Conservation (phyloP, 2,113 vertebrate genomes). For the Barbus barbus region DNA sequence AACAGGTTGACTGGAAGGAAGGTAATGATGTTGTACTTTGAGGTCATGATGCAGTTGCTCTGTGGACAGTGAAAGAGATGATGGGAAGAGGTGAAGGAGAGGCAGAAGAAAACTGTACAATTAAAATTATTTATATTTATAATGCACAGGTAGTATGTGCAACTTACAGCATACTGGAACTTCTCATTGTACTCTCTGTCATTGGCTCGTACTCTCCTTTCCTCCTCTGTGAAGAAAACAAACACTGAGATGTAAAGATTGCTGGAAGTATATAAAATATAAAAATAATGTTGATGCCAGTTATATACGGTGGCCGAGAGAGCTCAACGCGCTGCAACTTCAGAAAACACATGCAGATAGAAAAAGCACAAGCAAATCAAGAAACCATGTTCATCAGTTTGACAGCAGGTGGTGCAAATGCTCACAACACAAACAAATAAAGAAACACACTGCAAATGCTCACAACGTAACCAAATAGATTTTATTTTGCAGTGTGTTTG, state of each 20-base stretch:
- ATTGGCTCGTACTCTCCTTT: conserved; percentile 87
- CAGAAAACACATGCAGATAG: no score
- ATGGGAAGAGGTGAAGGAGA: neutral
- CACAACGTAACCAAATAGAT: no score
- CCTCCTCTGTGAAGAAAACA: conserved; percentile 82
- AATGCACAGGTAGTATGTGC: neutral
- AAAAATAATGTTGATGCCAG: neutral
- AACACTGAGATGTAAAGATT: conserved; percentile 34
- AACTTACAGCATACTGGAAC: conserved; percentile 91
- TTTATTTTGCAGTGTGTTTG: no score
- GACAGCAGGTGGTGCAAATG: no score
- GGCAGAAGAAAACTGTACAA: neutral
- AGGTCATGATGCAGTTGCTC: conserved; percentile 97
- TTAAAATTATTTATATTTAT: neutral
- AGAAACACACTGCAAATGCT: no score
- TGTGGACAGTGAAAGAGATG: conserved; percentile 54
- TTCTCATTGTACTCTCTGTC: conserved; percentile 92
- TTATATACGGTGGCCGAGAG: no score
- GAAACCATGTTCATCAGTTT: no score
- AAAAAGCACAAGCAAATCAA: no score
- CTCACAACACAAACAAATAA: no score
- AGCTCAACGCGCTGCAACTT: no score
- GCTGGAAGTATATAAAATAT: neutral
- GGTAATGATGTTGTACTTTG: conserved; percentile 92
- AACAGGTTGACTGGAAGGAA: conserved; percentile 97